Percentiles rank a stretch among this genome's conserved stretches.
These are phyloP conservation scores for Erpetoichthys calabaricus DNA, from an alignment of 2,797 vertebrate species.

Conservation along the genomic window DNA sequence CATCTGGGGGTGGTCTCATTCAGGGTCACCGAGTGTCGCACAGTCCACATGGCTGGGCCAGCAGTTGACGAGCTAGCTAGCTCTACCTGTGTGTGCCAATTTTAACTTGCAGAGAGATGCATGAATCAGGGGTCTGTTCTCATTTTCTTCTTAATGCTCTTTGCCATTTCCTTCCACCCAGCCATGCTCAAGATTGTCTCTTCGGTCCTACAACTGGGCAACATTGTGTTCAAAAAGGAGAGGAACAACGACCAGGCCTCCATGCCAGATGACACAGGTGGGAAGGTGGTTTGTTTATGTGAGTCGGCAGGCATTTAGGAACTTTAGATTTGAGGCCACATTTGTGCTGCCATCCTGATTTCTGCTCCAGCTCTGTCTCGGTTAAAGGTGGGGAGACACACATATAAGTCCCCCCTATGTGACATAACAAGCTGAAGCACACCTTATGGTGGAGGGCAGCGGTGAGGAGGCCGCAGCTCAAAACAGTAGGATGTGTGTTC, in stretches of 20 bases:
- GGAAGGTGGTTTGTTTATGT: conserved; percentile 11
- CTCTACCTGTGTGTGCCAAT: no score
- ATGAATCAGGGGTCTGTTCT: neutral
- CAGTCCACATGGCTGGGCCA: no score
- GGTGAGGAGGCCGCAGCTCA: no score
- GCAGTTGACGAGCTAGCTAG: no score
- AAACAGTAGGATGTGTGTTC: no score
- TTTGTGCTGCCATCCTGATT: no score
- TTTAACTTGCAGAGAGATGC: no score
- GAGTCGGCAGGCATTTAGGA: no score
- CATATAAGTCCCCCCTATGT: neutral
- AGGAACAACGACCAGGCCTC: conserved; percentile 93
- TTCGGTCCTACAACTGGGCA: conserved; percentile 83
- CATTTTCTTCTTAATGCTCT: neutral
- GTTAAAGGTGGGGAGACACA: neutral
- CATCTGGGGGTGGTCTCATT: neutral
- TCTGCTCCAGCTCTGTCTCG: no score
- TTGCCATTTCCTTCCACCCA: conserved; percentile 25
- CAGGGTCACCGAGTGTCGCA: neutral
- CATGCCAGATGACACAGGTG: conserved; percentile 95
- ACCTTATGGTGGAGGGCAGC: no score
- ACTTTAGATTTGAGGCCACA: no score
- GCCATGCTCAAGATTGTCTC: conserved; percentile 85
- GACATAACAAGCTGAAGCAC: no score
- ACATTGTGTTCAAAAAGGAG: conserved; percentile 93